These are phyloP conservation scores for Phylloscopus whistleri DNA, from an alignment of 2,113 vertebrate species.

Conservation along the genomic window DNA sequence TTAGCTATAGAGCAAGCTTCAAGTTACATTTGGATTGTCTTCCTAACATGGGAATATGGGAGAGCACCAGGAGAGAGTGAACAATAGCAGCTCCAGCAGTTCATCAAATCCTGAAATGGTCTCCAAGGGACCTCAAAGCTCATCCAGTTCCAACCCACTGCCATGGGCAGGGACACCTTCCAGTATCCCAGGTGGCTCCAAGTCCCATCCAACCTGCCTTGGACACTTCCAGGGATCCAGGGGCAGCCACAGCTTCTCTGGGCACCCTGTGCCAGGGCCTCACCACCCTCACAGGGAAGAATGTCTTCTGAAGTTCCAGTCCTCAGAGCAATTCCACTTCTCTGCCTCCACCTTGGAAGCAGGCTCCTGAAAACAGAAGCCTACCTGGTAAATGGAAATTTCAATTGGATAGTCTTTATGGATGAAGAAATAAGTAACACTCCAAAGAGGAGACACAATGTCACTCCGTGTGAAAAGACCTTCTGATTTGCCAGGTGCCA, in stretches of 20 bases:
- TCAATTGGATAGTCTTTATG: not conserved
- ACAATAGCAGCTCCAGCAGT: not conserved
- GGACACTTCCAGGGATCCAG: not conserved
- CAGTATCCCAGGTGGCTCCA: rapidly evolving
- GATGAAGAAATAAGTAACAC: not conserved
- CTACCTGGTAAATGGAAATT: not conserved
- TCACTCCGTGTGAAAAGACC: not conserved
- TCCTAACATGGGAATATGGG: constrained; percentile 52
- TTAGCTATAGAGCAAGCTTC: not conserved
- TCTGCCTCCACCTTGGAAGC: not conserved
- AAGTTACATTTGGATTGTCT: constrained; percentile 31
- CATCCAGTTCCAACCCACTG: not conserved
- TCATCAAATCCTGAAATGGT: not conserved
- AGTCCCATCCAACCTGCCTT: rapidly evolving
- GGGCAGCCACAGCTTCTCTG: not conserved
- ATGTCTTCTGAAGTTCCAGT: not conserved
- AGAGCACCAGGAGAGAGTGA: not conserved
- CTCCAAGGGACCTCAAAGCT: not conserved
- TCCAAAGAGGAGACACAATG: not conserved
- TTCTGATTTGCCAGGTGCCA: not conserved
- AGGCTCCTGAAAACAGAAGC: not conserved
- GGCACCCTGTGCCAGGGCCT: not conserved
- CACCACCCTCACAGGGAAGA: rapidly evolving
- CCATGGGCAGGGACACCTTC: not conserved
- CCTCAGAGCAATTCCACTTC: not conserved